Percentiles rank a stretch among this genome's conserved stretches.
phyloP scores from a whole-genome alignment of 2,797 vertebrate genomes.

The Pangasius krempfi region DNA sequence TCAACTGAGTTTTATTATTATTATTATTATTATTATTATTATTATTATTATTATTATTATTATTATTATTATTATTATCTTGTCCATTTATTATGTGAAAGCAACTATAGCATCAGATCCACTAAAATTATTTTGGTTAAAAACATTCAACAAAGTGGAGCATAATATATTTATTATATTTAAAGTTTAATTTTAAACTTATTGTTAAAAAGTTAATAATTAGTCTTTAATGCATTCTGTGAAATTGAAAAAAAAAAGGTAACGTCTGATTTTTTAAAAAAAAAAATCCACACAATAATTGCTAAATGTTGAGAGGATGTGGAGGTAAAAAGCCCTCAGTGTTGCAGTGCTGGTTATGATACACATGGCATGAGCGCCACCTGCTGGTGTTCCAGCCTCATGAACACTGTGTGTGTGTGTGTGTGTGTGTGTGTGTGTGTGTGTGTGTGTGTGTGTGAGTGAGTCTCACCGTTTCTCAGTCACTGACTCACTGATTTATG shows the following conservation, averaged over 20 bases:
- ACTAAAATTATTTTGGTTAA: not conserved
- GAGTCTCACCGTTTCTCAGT: not conserved
- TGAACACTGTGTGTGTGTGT: not conserved
- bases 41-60: not conserved
- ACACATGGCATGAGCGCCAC: conserved; percentile 28
- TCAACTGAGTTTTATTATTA: not conserved
- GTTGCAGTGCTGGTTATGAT: not conserved
- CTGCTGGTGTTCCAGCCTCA: conserved; percentile 30
- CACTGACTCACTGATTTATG: not conserved
- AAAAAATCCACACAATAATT: not conserved
- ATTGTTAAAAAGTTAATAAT: not conserved
- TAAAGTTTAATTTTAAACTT: not conserved
- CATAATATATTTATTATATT: not conserved
- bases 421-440: not conserved
- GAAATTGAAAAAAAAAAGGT: not conserved
- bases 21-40: not conserved
- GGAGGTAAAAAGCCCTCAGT: not conserved
- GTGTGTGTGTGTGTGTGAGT: too few species aligned
- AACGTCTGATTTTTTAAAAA: too few species aligned
- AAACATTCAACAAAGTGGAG: not conserved
- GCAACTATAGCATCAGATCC: not conserved
- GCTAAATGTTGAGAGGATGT: not conserved
- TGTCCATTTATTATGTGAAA: not conserved
- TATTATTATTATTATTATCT: not conserved
- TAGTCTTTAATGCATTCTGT: not conserved